These are phyloP conservation scores for Actinopyga echinites DNA, from an alignment of 53 echinoderm and acorn worm species.

Conservation along the genomic window DNA sequence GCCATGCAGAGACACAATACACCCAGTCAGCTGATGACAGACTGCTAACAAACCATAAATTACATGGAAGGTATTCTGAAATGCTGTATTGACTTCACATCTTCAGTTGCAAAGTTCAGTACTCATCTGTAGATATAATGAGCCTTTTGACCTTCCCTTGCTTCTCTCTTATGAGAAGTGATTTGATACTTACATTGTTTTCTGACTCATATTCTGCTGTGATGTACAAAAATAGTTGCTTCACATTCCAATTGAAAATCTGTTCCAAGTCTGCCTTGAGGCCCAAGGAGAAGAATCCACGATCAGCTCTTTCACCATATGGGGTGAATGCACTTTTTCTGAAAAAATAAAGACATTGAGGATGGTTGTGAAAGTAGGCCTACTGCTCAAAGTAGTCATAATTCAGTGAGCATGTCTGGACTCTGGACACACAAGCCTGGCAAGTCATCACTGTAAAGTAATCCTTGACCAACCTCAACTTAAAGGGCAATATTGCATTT, in stretches of 20 bases:
- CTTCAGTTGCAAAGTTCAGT: too few species aligned
- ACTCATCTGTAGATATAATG: too few species aligned
- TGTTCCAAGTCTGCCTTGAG: conserved; percentile 79
- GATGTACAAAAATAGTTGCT: conserved; percentile 88
- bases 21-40: too few species aligned
- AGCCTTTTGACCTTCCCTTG: too few species aligned
- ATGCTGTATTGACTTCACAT: too few species aligned
- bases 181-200: conserved; percentile 76
- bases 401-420: not conserved
- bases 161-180: too few species aligned
- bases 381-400: not conserved
- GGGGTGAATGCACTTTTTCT: conserved; percentile 81
- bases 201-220: conserved; percentile 86
- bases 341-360: conserved; percentile 17
- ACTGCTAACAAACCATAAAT: too few species aligned
- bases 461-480: too few species aligned
- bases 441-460: too few species aligned
- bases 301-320: conserved; percentile 83
- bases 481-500: too few species aligned
- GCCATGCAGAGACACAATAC: too few species aligned
- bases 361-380: not conserved
- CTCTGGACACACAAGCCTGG: not conserved
- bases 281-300: conserved; percentile 74
- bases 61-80: too few species aligned
- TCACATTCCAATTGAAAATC: conserved; percentile 92